A percentile compares a stretch with the other conserved stretches of the same genome.
These are phyloP conservation scores for Coreius guichenoti DNA, from an alignment of 2,797 vertebrate species.

Conservation along the genomic window DNA sequence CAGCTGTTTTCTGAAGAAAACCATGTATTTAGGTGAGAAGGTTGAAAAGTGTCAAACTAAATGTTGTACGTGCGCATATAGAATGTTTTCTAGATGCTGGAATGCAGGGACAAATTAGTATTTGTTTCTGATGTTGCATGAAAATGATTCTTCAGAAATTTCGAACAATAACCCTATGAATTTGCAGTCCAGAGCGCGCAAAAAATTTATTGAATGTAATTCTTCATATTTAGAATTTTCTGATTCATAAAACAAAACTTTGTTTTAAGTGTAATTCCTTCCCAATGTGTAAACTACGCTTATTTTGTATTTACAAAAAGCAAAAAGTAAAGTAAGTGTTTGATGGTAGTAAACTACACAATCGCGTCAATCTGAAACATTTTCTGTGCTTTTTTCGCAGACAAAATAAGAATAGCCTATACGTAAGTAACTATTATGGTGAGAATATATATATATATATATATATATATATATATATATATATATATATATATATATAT, in stretches of 20 bases:
- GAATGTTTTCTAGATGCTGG: constrained; percentile 60
- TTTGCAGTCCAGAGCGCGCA: not conserved
- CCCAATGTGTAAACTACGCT: not conserved
- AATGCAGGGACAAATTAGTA: not conserved
- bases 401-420: not conserved
- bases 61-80: constrained; percentile 42
- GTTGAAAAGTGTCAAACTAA: constrained; percentile 68
- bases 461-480: too few species aligned
- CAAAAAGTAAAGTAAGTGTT: too few species aligned
- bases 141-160: not conserved
- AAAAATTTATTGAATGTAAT: not conserved
- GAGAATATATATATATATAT: not conserved
- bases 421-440: not conserved
- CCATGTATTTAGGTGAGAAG: constrained; percentile 63
- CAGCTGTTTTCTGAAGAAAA: constrained; percentile 42
- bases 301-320: not conserved
- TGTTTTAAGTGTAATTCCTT: not conserved
- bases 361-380: not conserved
- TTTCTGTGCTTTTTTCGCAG: not conserved
- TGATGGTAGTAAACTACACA: not conserved
- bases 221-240: not conserved
- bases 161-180: not conserved
- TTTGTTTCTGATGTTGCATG: not conserved
- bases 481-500: too few species aligned
- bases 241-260: not conserved